Base-by-base conservation (phyloP, 2,888 invertebrate genomes). In the Acleris laterana region DNA sequence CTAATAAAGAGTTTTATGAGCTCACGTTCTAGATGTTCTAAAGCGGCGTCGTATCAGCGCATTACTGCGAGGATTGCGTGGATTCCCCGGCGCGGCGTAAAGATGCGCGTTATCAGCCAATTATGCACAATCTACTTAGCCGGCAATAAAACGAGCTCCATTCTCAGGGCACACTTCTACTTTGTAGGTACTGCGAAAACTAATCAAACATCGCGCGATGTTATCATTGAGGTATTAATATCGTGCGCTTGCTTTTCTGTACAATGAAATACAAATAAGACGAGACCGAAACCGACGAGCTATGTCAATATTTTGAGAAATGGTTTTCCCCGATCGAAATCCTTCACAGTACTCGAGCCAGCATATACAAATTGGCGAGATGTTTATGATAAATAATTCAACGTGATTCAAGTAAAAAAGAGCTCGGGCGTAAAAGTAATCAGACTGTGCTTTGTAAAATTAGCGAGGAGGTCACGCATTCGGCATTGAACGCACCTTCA, bases 11-110 rank as follows among this genome's bases (percentile, higher is more conserved):
- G 58, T 63, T 67, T 67, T 67, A 67, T 50, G 69, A 63, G 57
- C 67, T 57, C 50, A 68, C 32, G 64, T 68, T 60, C 55, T 59
- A 38, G 55, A 60, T 50, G 60, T 44, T 51, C 57, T 64, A 64
- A 59, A 63, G 58, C 63, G 57, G 25, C 38, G 19, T 32, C 62
- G 62, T 66, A 67, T 63, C 58, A 56, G 28, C 51, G 38, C 57
- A 60, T 61, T 65, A 67, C 58, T 63, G 68, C 67, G 65, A 59
- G 66, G 63, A 70, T 70, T 64, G 59, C 64, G 44, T 68, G 61
- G 68, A 66, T 69, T 69, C 66, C 62, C 68, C 62, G 64, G 38
- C 60, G 56, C 62, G 64, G 38, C 56, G 56, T 28, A 56, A 38
- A 42, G 38, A 19, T 58, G 17, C 56, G 28, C 65, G 59, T 51